Evolutionary conservation across 2,888 invertebrate genomes (phyloP).

Genomic region (Tipula helvola): DNA sequence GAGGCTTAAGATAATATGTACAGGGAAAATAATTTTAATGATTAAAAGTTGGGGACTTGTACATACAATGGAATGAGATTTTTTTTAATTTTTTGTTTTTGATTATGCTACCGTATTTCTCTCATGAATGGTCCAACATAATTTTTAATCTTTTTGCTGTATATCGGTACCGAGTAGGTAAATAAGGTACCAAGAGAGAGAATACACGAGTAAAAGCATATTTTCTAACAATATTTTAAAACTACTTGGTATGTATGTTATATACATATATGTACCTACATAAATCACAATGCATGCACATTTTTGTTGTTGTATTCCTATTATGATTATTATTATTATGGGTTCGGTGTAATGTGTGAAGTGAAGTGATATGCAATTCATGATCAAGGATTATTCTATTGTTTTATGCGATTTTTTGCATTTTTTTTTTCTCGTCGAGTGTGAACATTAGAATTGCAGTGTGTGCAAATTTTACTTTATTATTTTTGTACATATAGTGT

Average conservation of each 20-base stretch:
- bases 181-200: not conserved
- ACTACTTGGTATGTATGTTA: not conserved
- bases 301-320: not conserved
- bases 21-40: not conserved
- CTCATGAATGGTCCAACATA: not conserved
- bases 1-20: not conserved
- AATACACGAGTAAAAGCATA: not conserved
- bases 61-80: not conserved
- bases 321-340: not conserved
- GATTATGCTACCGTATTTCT: not conserved
- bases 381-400: constrained; percentile 6
- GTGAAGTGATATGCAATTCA: constrained; percentile 9
- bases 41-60: not conserved
- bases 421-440: not conserved
- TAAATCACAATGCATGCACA: not conserved
- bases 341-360: not conserved
- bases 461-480: not conserved
- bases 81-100: not conserved
- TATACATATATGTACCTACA: not conserved
- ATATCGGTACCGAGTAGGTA: not conserved
- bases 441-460: not conserved
- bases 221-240: not conserved
- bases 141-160: not conserved
- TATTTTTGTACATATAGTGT: not conserved
- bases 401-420: not conserved